A percentile compares a stretch with the other conserved stretches of the same genome.
phyloP scores from a whole-genome alignment of 2,113 vertebrate species.

The Petrocephalus zakoni region DNA sequence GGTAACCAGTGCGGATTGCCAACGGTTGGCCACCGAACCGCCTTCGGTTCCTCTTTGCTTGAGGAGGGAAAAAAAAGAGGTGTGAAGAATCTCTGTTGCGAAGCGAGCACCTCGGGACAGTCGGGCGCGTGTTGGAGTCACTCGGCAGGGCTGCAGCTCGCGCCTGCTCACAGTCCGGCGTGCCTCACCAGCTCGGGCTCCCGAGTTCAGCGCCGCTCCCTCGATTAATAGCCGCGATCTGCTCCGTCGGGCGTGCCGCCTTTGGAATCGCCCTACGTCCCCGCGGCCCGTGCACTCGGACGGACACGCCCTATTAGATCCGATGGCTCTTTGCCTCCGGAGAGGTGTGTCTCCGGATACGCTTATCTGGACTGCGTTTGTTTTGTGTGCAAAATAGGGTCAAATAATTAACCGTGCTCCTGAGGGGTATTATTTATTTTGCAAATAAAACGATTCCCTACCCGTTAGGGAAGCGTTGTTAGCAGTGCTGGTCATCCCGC shows the following conservation, averaged over 20 bases:
- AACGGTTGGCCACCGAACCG: slow-evolving; percentile 29
- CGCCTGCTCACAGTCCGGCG: slow-evolving; percentile 54
- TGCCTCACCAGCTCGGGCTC: slow-evolving; percentile 49
- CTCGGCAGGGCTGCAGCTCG: slow-evolving; percentile 50
- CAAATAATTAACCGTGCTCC: background rate
- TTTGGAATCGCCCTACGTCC: background rate
- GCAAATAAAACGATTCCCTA: background rate
- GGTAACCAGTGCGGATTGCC: background rate
- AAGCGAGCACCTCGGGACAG: slow-evolving; percentile 47
- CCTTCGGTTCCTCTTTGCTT: slow-evolving; percentile 32
- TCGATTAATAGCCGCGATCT: slow-evolving; percentile 20
- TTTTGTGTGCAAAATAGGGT: background rate
- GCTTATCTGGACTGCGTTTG: background rate
- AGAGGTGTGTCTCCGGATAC: slow-evolving; percentile 36
- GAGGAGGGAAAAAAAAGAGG: slow-evolving; percentile 12
- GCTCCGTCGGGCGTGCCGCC: slow-evolving; percentile 22
- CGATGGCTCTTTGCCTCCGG: slow-evolving; percentile 29
- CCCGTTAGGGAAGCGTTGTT: background rate
- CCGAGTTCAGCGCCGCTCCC: background rate
- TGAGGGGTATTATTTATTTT: background rate
- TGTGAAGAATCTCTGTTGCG: slow-evolving; percentile 28
- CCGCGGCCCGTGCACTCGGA: background rate
- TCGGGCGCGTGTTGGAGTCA: slow-evolving; percentile 42
- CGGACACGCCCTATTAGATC: slow-evolving; percentile 20
- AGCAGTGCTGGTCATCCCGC: background rate